A percentile compares a stretch with the other conserved stretches of the same genome.
Evolutionary conservation across 1,140 invertebrate genomes (phyloP).

Genomic region (Neodiprion virginianus): DNA sequence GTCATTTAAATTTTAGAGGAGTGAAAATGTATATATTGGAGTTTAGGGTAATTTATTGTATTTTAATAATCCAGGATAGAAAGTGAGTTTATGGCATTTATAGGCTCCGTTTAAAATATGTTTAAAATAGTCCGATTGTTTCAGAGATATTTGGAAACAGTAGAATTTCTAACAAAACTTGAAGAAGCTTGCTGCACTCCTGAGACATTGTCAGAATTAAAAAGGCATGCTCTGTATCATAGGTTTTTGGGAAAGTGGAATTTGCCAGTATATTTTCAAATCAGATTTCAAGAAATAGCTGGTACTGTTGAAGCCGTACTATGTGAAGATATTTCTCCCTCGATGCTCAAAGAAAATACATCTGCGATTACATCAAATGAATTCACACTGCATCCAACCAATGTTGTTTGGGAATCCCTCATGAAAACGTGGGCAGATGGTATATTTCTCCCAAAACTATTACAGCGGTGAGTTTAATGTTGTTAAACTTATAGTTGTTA

Average conservation of each 20-base stretch:
- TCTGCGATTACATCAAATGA: constrained; percentile 41
- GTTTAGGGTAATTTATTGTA: not conserved
- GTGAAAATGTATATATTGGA: no score
- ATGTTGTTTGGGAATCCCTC: constrained; percentile 67
- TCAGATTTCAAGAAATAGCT: constrained; percentile 90
- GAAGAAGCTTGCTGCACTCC: constrained; percentile 70
- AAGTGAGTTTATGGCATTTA: constrained; percentile 17
- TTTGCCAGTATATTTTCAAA: constrained; percentile 94
- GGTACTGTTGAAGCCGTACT: constrained; percentile 69
- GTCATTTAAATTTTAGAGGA: not conserved
- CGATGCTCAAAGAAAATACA: constrained; percentile 41
- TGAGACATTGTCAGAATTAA: constrained; percentile 64
- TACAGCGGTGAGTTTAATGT: constrained; percentile 60
- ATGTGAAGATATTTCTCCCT: constrained; percentile 48
- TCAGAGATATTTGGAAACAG: constrained; percentile 79
- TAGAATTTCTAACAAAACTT: constrained; percentile 80
- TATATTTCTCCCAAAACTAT: constrained; percentile 75
- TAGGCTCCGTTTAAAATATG: constrained; percentile 16
- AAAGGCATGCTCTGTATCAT: constrained; percentile 71
- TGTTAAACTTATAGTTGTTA: not conserved
- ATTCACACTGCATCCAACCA: constrained; percentile 63
- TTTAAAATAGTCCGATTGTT: constrained; percentile 27
- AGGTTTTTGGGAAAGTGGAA: constrained; percentile 89
- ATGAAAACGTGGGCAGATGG: constrained; percentile 76
- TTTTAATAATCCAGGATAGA: not conserved